phyloP scores from a whole-genome alignment of 2,888 invertebrate genomes.

The Pandemis heparana region DNA sequence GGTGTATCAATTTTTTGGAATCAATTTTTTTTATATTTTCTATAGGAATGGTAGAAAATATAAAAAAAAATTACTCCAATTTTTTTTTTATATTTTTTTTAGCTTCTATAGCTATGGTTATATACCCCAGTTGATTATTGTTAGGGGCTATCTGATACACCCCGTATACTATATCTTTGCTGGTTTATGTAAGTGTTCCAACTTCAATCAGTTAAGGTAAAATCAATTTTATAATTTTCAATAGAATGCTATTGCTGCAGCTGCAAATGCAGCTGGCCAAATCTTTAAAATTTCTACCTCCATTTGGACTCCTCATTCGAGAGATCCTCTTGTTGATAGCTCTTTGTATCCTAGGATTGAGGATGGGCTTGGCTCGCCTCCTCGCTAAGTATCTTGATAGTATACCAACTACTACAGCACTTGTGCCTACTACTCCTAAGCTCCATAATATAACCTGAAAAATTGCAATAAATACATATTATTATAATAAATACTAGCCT shows the following conservation, averaged over 20 bases:
- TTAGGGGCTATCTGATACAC: no score
- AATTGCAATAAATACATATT: constrained; percentile 5
- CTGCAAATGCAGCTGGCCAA: no score
- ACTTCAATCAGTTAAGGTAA: neutral
- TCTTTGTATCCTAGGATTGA: constrained; percentile 85
- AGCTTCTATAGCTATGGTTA: no score
- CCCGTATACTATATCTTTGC: neutral
- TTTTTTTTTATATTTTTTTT: no score
- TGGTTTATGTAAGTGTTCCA: neutral
- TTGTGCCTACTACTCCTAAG: constrained; percentile 88
- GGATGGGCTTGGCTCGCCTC: constrained; percentile 87
- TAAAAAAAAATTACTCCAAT: no score
- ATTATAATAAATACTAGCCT: neutral
- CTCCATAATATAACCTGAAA: constrained; percentile 89
- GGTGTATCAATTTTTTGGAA: no score
- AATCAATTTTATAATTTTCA: neutral
- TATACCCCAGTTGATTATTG: no score
- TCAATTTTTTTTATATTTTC: no score
- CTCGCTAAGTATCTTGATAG: constrained; percentile 92
- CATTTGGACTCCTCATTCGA: constrained; percentile 89
- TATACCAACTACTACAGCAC: constrained; percentile 93
- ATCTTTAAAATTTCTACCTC: constrained; percentile 62
- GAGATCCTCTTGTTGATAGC: constrained; percentile 87
- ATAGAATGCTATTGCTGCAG: no score
- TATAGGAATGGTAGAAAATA: no score